Conservation (phyloP, 2,113 vertebrate genomes). For the Meles meles region DNA sequence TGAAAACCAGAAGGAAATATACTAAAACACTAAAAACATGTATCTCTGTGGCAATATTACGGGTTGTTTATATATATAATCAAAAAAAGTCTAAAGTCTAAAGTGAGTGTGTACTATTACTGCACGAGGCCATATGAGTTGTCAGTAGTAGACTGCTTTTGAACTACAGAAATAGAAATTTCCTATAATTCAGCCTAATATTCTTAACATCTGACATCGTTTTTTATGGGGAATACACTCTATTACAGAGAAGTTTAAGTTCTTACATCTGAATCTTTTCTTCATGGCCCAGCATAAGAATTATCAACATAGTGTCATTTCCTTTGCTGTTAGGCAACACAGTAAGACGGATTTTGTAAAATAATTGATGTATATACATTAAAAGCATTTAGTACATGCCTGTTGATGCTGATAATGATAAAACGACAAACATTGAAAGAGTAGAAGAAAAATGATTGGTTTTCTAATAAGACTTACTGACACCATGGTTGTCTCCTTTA, state of each 20-base stretch:
- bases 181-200: neutral
- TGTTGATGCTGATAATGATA: neutral
- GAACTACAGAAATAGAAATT: neutral
- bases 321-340: neutral
- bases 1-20: neutral
- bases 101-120: neutral
- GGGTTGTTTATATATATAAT: neutral
- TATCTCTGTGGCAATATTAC: neutral
- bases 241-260: neutral
- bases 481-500: neutral
- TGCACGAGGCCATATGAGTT: neutral
- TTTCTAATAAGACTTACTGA: neutral
- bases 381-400: neutral
- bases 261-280: conserved; percentile 45
- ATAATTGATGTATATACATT: neutral
- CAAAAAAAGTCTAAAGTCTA: neutral
- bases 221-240: neutral
- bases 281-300: conserved; percentile 23
- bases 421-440: neutral
- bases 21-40: neutral
- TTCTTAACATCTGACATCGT: neutral
- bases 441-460: neutral
- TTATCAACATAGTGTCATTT: neutral
- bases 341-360: neutral
- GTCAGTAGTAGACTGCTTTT: neutral